phyloP scores from a whole-genome alignment of 1,140 invertebrate genomes.

The Lepidurus packardi region DNA sequence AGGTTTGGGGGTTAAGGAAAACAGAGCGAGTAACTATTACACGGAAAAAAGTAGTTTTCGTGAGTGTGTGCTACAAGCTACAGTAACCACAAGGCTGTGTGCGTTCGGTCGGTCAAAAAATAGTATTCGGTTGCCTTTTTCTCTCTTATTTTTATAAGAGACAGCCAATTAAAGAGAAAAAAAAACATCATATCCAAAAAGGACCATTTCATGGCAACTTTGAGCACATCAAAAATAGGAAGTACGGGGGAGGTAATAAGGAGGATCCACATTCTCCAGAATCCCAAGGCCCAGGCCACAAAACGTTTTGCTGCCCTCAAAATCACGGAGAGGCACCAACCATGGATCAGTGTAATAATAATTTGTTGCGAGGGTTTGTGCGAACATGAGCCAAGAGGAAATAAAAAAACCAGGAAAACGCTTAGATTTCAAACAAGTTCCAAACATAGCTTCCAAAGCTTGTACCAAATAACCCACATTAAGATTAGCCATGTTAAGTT shows the following conservation, averaged over 20 bases:
- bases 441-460: slow-evolving; percentile 21
- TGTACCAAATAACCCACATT: slow-evolving; percentile 22
- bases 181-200: slow-evolving; percentile 16
- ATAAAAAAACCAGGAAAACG: slow-evolving; percentile 5
- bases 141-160: background rate
- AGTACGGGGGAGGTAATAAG: background rate
- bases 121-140: slow-evolving; percentile 12
- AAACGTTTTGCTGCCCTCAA: slow-evolving; percentile 15
- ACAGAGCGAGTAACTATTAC: background rate
- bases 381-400: slow-evolving; percentile 18
- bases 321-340: slow-evolving; percentile 10
- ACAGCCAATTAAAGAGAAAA: background rate
- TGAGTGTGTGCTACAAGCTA: slow-evolving; percentile 10
- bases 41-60: slow-evolving; percentile 11
- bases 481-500: background rate
- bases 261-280: slow-evolving; percentile 21
- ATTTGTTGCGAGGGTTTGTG: slow-evolving; percentile 14
- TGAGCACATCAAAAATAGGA: slow-evolving; percentile 19
- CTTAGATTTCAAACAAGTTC: background rate
- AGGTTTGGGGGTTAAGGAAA: slow-evolving; percentile 15
- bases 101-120: slow-evolving; percentile 16
- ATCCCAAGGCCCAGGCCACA: slow-evolving; percentile 20
- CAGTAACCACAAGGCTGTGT: slow-evolving; percentile 3
- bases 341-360: slow-evolving; percentile 16
- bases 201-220: slow-evolving; percentile 9